Evolutionary conservation across 2,888 invertebrate genomes (phyloP), one percentile per base, ranked within the genome.

Genomic region (Nymphalis urticae): DNA sequence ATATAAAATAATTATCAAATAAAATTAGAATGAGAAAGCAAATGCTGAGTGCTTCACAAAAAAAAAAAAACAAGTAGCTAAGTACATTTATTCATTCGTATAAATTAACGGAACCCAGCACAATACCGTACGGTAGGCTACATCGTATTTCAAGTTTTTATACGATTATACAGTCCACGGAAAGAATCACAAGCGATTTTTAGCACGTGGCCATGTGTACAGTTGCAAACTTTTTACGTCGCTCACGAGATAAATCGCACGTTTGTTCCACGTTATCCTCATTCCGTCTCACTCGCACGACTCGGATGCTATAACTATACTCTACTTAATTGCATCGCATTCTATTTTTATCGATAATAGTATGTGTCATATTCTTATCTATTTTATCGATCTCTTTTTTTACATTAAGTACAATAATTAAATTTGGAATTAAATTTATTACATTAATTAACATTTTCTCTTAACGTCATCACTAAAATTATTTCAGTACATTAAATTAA

Each of bases 231-330:
- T 56, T 70, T 72, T 71, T 71, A 51, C 66, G 48, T 56, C 59
- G 70, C 66, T 65, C 70, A 76, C 77, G 76, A 77, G 79, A 81
- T 82, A 79, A 78, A 69, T 77, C 74, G 79, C 80, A 77, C 85
- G 85, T 83, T 83, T 82, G 82, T 85, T 77, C 10, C 85, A 85
- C 85, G 85, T 90, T 92, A 85, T 92, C 91, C 91, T 92, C 91
- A 90, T 76, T 72, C 85, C 62, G 54, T 90, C 89, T 80, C 85
- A 72, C 81, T 90, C 85, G 70, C 70, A 67, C 81, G 63, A 71
- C 47, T 54, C 47, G 64, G 48, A 48, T 42, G 42, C 19, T 58
- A 42, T 19, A 42, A n/a, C 24, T 27, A 67, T 48, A 51, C 21
- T 21, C 21, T 1, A 21, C 62, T 62, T 68, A 68, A 64, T 64